These are phyloP conservation scores for Tokudaia muenninki DNA, from an alignment of 2,797 vertebrate genomes.

Conservation along the genomic window DNA sequence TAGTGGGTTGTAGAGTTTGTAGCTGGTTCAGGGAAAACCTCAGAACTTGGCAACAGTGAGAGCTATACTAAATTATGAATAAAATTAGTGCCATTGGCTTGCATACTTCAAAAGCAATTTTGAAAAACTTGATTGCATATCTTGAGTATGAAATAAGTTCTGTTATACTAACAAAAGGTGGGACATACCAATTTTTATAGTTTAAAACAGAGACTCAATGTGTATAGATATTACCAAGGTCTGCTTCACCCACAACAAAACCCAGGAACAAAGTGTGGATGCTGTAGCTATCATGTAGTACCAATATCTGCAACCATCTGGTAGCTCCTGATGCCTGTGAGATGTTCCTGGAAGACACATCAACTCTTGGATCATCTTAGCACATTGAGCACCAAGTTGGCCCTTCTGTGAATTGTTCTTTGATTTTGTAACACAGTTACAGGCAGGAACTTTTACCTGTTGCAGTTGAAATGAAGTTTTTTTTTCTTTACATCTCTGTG, in stretches of 20 bases:
- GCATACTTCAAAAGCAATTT: neutral
- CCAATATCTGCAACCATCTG: neutral
- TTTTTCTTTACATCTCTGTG: neutral
- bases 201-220: conserved; percentile 32
- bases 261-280: neutral
- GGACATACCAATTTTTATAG: neutral
- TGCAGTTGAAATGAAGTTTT: neutral
- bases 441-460: neutral
- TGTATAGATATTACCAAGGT: neutral
- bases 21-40: neutral
- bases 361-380: neutral
- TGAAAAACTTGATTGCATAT: neutral
- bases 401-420: neutral
- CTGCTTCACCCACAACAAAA: neutral
- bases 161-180: neutral
- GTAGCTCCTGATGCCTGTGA: neutral
- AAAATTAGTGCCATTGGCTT: neutral
- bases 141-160: neutral
- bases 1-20: neutral
- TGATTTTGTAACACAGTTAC: neutral
- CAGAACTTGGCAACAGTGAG: neutral
- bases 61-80: neutral
- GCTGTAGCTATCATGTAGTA: neutral
- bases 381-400: neutral
- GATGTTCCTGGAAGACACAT: neutral